Conservation (phyloP, 2,797 vertebrate species). For the Xyrichtys novacula region DNA sequence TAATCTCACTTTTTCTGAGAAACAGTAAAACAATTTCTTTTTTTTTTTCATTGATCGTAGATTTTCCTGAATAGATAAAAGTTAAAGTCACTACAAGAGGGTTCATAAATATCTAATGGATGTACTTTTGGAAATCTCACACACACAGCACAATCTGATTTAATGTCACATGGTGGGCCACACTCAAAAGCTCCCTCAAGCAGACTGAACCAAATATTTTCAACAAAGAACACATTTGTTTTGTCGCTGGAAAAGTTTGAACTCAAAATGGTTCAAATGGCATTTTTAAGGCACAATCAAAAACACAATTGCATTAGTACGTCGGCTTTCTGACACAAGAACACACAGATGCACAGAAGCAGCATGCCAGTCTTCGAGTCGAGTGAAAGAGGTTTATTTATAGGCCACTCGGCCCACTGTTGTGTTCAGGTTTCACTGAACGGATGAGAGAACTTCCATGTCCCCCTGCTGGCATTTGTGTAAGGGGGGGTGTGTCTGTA, state of each 20-base stretch:
- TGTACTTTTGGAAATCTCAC: conserved; percentile 12
- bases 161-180: conserved; percentile 3
- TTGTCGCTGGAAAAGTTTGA: conserved; percentile 37
- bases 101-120: conserved; percentile 15
- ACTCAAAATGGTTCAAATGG: conserved; percentile 61
- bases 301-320: conserved; percentile 12
- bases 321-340: conserved; percentile 9
- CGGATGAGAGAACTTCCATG: conserved; percentile 76
- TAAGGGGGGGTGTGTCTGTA: conserved; percentile 42
- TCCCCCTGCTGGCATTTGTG: conserved; percentile 54
- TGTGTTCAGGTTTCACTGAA: conserved; percentile 78
- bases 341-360: conserved; percentile 42
- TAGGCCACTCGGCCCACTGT: conserved; percentile 73
- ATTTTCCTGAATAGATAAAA: conserved; percentile 16
- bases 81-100: conserved; percentile 3
- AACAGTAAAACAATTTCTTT: not conserved
- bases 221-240: conserved; percentile 42
- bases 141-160: conserved; percentile 6
- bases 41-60: not conserved
- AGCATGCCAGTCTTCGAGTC: conserved; percentile 71
- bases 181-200: conserved; percentile 25
- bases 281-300: conserved; percentile 26
- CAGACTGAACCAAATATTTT: conserved; percentile 59
- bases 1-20: conserved; percentile 7
- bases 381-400: conserved; percentile 81